Evolutionary conservation across 1,140 invertebrate genomes (phyloP).

Genomic region (Drosophila erecta): DNA sequence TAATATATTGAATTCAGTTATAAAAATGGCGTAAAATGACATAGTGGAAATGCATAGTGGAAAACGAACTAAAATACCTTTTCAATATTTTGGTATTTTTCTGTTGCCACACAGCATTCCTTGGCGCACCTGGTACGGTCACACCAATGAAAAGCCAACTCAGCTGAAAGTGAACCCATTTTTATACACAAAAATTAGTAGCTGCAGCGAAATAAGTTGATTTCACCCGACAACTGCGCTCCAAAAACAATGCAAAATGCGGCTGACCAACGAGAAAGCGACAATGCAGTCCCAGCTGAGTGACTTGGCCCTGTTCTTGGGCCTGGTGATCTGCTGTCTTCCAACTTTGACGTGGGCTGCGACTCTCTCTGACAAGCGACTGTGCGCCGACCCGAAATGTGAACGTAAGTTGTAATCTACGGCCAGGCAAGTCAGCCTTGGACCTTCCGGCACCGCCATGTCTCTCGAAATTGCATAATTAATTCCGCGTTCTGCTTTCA

Average conservation of each 20-base stretch:
- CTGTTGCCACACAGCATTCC: too few relatives aligned
- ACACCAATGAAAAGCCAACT: conserved; percentile 28
- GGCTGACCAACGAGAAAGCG: conserved; percentile 51
- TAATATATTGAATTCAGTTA: too few relatives aligned
- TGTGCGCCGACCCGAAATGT: conserved; percentile 87
- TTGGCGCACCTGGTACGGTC: conserved; percentile 4
- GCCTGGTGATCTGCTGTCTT: conserved; percentile 56
- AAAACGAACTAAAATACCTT: too few relatives aligned
- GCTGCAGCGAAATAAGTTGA: conserved; percentile 36
- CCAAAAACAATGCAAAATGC: conserved; percentile 77
- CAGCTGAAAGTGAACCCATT: conserved; percentile 73
- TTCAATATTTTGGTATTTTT: too few relatives aligned
- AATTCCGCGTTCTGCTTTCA: conserved; percentile 73
- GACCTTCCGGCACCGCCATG: not conserved
- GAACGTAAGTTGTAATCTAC: conserved; percentile 85
- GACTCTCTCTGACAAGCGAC: conserved; percentile 86
- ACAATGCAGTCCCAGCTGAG: conserved; percentile 46
- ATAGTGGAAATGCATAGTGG: too few relatives aligned
- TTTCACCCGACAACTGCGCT: conserved; percentile 25
- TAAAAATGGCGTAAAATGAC: too few relatives aligned
- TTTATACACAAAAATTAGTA: conserved; percentile 69
- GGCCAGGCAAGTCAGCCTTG: conserved; percentile 25
- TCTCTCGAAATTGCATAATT: conserved; percentile 32
- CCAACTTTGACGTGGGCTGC: conserved; percentile 61
- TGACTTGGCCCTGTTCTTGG: conserved; percentile 25